A percentile compares a stretch with the other conserved stretches of the same genome.
These are phyloP conservation scores for Dione juno DNA, from an alignment of 2,888 invertebrate species.

Conservation along the genomic window DNA sequence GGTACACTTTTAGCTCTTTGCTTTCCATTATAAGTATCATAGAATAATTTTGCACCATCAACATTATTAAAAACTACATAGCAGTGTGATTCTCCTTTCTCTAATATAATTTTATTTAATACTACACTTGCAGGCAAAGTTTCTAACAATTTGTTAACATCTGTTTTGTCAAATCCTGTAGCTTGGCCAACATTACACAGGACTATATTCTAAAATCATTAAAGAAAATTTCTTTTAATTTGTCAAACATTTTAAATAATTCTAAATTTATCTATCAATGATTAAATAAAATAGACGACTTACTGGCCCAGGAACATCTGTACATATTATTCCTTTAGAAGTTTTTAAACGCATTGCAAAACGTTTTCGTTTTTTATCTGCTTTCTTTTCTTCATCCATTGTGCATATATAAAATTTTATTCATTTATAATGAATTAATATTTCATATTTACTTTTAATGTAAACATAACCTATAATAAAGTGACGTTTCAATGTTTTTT, in stretches of 20 bases:
- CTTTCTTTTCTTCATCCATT: conserved; percentile 67
- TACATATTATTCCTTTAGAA: conserved; percentile 64
- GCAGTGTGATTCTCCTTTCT: conserved; percentile 91
- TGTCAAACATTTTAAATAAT: too few relatives aligned
- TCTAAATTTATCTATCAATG: not conserved
- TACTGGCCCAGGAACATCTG: conserved; percentile 60
- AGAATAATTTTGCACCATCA: conserved; percentile 83
- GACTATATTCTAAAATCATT: conserved; percentile 84
- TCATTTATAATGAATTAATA: not conserved
- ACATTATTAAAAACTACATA: conserved; percentile 86
- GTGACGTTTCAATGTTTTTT: not conserved
- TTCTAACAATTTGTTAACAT: conserved; percentile 83
- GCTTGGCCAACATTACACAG: conserved; percentile 95
- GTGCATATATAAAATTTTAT: conserved; percentile 13
- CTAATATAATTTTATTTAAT: conserved; percentile 86
- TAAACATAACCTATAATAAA: conserved; percentile 32
- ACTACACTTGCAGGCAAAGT: conserved; percentile 79
- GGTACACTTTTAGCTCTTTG: conserved; percentile 70
- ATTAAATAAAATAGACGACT: conserved; percentile 44
- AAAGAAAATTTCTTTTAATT: not conserved
- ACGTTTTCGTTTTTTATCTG: conserved; percentile 66
- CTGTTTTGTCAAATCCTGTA: conserved; percentile 88
- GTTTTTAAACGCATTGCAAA: conserved; percentile 68
- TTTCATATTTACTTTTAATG: not conserved
- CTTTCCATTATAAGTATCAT: conserved; percentile 84